Base-by-base conservation (phyloP, 2,888 invertebrate species). In the Eilema griseolum region DNA sequence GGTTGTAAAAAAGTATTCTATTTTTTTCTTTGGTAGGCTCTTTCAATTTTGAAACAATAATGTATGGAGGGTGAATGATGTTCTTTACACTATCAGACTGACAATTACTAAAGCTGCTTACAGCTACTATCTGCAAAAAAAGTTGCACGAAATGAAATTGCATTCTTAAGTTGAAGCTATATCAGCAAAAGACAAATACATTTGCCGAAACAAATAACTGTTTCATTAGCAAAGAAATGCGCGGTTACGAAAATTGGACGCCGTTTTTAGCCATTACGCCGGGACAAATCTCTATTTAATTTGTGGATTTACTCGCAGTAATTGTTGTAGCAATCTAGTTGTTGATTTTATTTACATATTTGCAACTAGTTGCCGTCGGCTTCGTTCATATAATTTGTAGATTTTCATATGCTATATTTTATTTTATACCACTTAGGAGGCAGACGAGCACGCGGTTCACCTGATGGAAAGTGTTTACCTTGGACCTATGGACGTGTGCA, bases 201-300 rank as follows among this genome's bases (percentile, higher is more conserved):
- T 86, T 85, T 79, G 77, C 73, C 78, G 82, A 83, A 85, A 88
- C 83, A 86, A 88, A 89, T 88, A 81, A 84, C 84, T 83, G 83
- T 88, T 88, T 89, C 88, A 90, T 90, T 90, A 88, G 87, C 85
- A 88, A 90, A 86, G 86, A 89, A 90, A 89, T 88, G 87, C 76
- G 87, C 80, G 86, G 86, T 86, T 83, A 85, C 79, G 81, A 85
- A 87, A 89, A 89, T 90, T 89, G 86, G 86, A 85, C 80, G 83
- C 79, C 74, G 85, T 87, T 86, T 84, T 85, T 87, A 81, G 83
- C 83, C 80, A 82, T 83, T 83, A 88, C 85, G 79, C 79, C 70
- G 33, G 74, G 75, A 81, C 70, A 81, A 80, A 86, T 86, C 78
- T 85, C 77, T 86, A 82, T 89, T 82, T 77, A 86, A 88, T 87